These are phyloP conservation scores for Etheostoma spectabile DNA, from an alignment of 2,113 vertebrate species.

Conservation along the genomic window DNA sequence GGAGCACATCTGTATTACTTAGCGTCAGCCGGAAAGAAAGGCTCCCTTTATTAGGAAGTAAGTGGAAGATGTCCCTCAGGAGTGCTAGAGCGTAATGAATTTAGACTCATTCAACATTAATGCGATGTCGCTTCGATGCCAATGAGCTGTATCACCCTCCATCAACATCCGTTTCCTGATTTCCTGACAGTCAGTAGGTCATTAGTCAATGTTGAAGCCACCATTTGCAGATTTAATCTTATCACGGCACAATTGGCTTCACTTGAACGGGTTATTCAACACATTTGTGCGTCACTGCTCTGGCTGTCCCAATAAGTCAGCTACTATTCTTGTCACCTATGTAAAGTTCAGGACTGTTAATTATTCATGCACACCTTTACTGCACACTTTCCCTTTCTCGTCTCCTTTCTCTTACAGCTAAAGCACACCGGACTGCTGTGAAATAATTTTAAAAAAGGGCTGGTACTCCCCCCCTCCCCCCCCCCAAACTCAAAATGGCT, in stretches of 20 bases:
- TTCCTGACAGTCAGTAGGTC: slow-evolving; percentile 50
- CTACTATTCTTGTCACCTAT: slow-evolving; percentile 46
- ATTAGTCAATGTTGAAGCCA: slow-evolving; percentile 44
- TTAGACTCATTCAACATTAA: slow-evolving; percentile 74
- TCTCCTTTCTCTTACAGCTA: slow-evolving; percentile 10
- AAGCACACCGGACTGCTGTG: slow-evolving; percentile 27
- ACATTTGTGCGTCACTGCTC: slow-evolving; percentile 31
- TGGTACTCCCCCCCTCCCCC: not conserved
- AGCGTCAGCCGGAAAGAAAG: slow-evolving; percentile 70
- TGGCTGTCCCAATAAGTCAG: slow-evolving; percentile 24
- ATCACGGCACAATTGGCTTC: slow-evolving; percentile 28
- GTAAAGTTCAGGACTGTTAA: slow-evolving; percentile 70
- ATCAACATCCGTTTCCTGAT: slow-evolving; percentile 53
- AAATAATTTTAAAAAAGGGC: slow-evolving; percentile 54
- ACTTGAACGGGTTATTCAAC: slow-evolving; percentile 37
- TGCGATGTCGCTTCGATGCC: slow-evolving; percentile 51
- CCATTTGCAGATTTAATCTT: slow-evolving; percentile 50
- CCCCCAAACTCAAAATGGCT: too few species aligned
- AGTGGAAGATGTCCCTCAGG: slow-evolving; percentile 72
- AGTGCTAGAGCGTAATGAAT: slow-evolving; percentile 75
- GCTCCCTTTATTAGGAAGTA: slow-evolving; percentile 71
- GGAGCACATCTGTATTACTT: slow-evolving; percentile 77
- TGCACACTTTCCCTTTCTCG: not conserved
- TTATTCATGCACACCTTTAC: slow-evolving; percentile 68
- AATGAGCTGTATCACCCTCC: slow-evolving; percentile 54